Evolutionary conservation across 1,140 invertebrate genomes (phyloP).

Genomic region (Sminthurides bifidus): DNA sequence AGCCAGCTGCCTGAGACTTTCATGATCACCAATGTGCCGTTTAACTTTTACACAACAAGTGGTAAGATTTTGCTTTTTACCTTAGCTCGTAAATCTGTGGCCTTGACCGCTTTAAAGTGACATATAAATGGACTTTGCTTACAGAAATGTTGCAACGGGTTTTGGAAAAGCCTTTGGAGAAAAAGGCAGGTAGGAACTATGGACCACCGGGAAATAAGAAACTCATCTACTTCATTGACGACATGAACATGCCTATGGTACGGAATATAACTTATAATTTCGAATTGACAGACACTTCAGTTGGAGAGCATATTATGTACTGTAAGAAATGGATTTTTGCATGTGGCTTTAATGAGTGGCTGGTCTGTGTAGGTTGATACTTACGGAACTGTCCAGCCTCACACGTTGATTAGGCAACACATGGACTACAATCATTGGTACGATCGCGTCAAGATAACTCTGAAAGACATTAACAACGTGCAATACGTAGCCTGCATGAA

Average conservation of each 20-base stretch:
- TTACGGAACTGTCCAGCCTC: conserved; percentile 91
- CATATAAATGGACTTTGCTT: conserved; percentile 5
- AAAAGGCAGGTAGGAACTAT: conserved; percentile 90
- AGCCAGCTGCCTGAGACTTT: conserved; percentile 67
- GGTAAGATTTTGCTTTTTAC: conserved; percentile 37
- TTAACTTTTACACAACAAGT: conserved; percentile 93
- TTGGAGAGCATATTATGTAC: too few relatives aligned
- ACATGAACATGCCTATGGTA: conserved; percentile 97
- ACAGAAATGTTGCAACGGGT: conserved; percentile 86
- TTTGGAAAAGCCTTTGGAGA: conserved; percentile 88
- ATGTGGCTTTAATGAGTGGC: background rate
- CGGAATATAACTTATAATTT: too few relatives aligned
- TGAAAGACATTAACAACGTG: conserved; percentile 93
- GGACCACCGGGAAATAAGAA: conserved; percentile 89
- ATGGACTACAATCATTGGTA: conserved; percentile 94
- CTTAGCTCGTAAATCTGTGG: conserved; percentile 2
- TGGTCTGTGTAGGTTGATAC: conserved; percentile 55
- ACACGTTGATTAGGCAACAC: conserved; percentile 88
- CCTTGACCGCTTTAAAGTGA: background rate
- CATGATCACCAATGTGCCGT: conserved; percentile 79
- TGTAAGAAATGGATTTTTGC: too few relatives aligned
- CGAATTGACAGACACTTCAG: too few relatives aligned
- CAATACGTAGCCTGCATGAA: conserved; percentile 97
- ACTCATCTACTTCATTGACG: conserved; percentile 92
- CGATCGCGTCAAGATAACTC: conserved; percentile 72